Conservation (phyloP, 2,113 vertebrate genomes). For the Brienomyrus brachyistius region DNA sequence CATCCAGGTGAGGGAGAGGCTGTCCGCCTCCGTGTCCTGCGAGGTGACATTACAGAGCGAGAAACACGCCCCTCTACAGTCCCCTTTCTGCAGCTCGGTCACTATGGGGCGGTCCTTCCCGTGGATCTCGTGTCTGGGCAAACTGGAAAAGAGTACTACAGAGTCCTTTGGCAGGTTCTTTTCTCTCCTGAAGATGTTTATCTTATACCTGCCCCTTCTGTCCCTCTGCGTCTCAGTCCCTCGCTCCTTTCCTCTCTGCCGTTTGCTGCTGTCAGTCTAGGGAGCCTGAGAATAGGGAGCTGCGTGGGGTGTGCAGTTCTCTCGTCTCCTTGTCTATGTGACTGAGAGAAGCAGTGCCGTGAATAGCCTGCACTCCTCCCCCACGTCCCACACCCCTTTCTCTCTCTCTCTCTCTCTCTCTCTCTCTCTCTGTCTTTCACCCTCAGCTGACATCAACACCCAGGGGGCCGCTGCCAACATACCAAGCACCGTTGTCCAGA, state of each 20-base stretch:
- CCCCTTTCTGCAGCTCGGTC: slow-evolving; percentile 27
- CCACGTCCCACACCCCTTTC: slow-evolving; percentile 20
- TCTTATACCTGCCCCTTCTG: slow-evolving; percentile 13
- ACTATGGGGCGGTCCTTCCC: slow-evolving; percentile 25
- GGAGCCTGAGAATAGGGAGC: slow-evolving; percentile 52
- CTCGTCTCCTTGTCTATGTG: slow-evolving; percentile 39
- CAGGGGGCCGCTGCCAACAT: slow-evolving; percentile 64
- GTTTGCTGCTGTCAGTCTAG: slow-evolving; percentile 63
- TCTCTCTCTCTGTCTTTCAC: slow-evolving; percentile 17
- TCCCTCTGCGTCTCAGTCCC: slow-evolving; percentile 14
- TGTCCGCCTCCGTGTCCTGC: slow-evolving; percentile 32
- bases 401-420: slow-evolving; percentile 21
- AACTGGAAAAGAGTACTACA: not conserved
- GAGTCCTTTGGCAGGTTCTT: not conserved
- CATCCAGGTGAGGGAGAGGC: slow-evolving; percentile 30
- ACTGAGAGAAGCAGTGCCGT: slow-evolving; percentile 68
- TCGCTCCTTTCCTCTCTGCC: slow-evolving; percentile 41
- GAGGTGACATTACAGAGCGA: slow-evolving; percentile 46
- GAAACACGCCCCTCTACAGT: slow-evolving; percentile 40
- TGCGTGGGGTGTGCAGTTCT: slow-evolving; percentile 38
- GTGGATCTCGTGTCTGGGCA: slow-evolving; percentile 1
- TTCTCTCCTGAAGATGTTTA: not conserved
- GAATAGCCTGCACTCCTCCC: slow-evolving; percentile 63
- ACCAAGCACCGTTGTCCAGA: slow-evolving; percentile 62
- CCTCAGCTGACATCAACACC: slow-evolving; percentile 70